Evolutionary conservation across 1,140 invertebrate species (phyloP), one percentile per base, ranked within the genome.

Genomic region (Ctenoplectra terminalis): DNA sequence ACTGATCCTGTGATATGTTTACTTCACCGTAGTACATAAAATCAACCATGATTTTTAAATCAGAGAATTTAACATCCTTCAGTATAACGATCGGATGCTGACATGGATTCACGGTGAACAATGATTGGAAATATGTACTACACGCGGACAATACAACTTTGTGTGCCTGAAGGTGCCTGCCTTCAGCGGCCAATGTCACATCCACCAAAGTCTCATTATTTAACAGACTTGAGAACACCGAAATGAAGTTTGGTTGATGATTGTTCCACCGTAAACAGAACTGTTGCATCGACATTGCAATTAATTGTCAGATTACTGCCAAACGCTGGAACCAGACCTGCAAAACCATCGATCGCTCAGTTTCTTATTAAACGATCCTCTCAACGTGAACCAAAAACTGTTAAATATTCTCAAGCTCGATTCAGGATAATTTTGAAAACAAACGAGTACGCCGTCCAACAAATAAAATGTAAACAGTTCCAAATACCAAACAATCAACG

Each of bases 1-100:
- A 93, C 90, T 98, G 97, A 87, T 98, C 97, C 90, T 98, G 97
- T 17, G 96, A 97, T 26, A 98, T 97, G 93, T 98, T 98, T 2
- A 98, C 97, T 95, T 98, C 97, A 1, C 98, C 98, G 90, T 97
- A 97, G 91, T 98, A 98, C 96, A 98, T 98, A 91, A 98, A 98
- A 87, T 98, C 97, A 6, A 98, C 96, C 94, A 98, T 97, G 50
- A 97, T 97, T 90, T 97, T 97, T 56, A 98, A 94, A 94, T 98
- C 97, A 63, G 95, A 95, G 90, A 96, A 98, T 90, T 97, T 96
- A 4, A 98, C 96, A 94, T 98, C 97, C 92, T 98, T 98, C 26
- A 98, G 92, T 89, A 98, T 98, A 23, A 98, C 97, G 85, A 98
- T 98, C 8, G 98, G 97, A 94, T 98, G 97, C 89, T 97, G 96